Base-by-base conservation (phyloP, 1,140 invertebrate genomes). In the Temnothorax nylanderi region DNA sequence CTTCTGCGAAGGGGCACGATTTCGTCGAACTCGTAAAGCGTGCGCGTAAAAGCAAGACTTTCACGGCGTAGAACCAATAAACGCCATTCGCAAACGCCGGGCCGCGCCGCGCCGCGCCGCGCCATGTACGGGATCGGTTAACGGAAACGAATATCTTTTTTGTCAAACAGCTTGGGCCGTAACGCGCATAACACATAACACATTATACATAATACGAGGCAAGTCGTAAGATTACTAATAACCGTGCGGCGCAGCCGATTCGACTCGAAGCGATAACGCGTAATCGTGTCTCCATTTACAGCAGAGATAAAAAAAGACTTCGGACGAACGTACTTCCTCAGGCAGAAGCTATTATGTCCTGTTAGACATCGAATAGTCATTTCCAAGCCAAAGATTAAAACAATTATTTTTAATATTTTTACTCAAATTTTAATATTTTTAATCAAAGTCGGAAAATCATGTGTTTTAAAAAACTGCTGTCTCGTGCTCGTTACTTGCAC, bases 11-110 rank as follows among this genome's bases (percentile, higher is more conserved):
- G 88, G 71, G 71, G 58, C 44, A 26, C 16, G 77, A 84, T 86
- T 91, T 87, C 90, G 65, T 84, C 41, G 89, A 91, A 90, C 82
- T 58, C 72, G 86, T 89, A 87, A 90, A 90, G 85, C 77, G 72
- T 21, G 44, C 21, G 34, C 54, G 58, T 89, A 88, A 86, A 86
- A 77, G 75, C 81, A 44, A 77, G 51, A 89, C 88, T 89, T 88
- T 90, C 86, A 67, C 74, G 88, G 54, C 41, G 86, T 47, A 90
- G 75, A 85, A 90, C 62, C 88, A 90, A 90, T 85, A 90, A 90
- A 90, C 86, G 65, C 65, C 49, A 84, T 76, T 65, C 16, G 65
- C 75, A 75, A 75, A 75, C 72, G 54, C 34, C 37, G 11, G 5
- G n/a, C n/a, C 37, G 7, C 0, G 21, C 21, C 67, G 21, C 5